Evolutionary conservation across 1,140 invertebrate genomes (phyloP).

Genomic region (Vanessa tameamea): DNA sequence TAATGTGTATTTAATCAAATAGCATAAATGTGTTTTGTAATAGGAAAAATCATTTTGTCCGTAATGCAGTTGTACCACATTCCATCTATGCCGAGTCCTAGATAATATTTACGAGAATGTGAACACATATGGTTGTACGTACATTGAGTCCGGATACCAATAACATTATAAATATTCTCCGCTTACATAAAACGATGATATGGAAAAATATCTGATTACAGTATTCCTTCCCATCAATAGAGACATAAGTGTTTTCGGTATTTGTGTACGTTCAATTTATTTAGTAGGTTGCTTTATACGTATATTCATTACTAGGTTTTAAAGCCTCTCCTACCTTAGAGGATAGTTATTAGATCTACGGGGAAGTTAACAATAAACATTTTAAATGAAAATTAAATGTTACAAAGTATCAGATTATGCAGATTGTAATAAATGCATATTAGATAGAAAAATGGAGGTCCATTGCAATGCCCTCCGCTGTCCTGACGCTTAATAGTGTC

Average conservation of each 20-base stretch:
- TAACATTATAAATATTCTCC: background rate
- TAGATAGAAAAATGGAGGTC: background rate
- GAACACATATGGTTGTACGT: slow-evolving; percentile 2
- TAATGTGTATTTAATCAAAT: slow-evolving; percentile 23
- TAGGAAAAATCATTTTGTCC: slow-evolving; percentile 39
- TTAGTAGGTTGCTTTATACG: no score
- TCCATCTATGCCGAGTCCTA: slow-evolving; percentile 29
- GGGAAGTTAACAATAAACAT: no score
- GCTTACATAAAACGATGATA: background rate
- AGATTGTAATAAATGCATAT: background rate
- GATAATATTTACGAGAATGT: slow-evolving; percentile 27
- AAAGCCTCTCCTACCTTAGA: no score
- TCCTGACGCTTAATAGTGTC: no score
- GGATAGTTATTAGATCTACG: no score
- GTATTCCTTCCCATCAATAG: no score
- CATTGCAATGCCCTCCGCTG: no score
- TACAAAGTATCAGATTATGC: background rate
- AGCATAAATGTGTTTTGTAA: slow-evolving; percentile 30
- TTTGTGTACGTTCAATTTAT: no score
- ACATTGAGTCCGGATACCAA: slow-evolving; percentile 2
- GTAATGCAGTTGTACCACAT: slow-evolving; percentile 30
- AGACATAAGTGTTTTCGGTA: no score
- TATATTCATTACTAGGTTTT: no score
- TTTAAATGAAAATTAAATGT: background rate
- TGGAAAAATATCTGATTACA: background rate